Base-by-base conservation (phyloP, 1,140 invertebrate genomes). In the Saxidomus purpurata region DNA sequence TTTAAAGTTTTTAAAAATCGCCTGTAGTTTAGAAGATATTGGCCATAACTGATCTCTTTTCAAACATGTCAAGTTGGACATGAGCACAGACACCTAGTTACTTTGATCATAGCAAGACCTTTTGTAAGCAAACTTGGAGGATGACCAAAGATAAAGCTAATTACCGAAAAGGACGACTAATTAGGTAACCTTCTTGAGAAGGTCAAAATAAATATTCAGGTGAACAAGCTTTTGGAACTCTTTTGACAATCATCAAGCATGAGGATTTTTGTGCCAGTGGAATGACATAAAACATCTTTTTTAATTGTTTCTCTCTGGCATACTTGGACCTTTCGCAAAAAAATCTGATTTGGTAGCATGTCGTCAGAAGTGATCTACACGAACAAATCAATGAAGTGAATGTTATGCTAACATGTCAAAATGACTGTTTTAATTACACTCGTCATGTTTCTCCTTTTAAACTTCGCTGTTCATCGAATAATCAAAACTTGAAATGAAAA, bases 71-170 rank as follows among this genome's bases (percentile, higher is more conserved):
- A 74, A 55, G 22, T 67, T n/a, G 83, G 83, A 85, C 83, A 85
- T 85, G 47, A 34, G 40, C n/a, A 49, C 9, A 71, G 67, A 85
- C 83, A 85, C 83, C 49, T 85, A 52, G 43, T 71, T 43, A 59
- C 83, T 85, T 85, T 85, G 83, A 85, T 85, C 83, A 71, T 36
- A 22, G 11, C 0, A 15, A 22, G 6, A 3, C 22, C 28, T 36
- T 22, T 85, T 85, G 83, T 85, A 74, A 11, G 28, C 61, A 49
- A 36, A 74, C 22, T 85, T 85, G 83, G 83, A 85, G 83, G 49
- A 55, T 74, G 83, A 85, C 83, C 83, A 85, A 40, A 85, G 83
- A 85, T 85, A 76, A 63, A 19, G 25, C 83, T 85, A 85, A 85
- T 85, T 74, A 85, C 40, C 13, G 19, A 52, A 38, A 47, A 19